Evolutionary conservation across 2,888 invertebrate genomes (phyloP).

Genomic region (Acleris cristana): DNA sequence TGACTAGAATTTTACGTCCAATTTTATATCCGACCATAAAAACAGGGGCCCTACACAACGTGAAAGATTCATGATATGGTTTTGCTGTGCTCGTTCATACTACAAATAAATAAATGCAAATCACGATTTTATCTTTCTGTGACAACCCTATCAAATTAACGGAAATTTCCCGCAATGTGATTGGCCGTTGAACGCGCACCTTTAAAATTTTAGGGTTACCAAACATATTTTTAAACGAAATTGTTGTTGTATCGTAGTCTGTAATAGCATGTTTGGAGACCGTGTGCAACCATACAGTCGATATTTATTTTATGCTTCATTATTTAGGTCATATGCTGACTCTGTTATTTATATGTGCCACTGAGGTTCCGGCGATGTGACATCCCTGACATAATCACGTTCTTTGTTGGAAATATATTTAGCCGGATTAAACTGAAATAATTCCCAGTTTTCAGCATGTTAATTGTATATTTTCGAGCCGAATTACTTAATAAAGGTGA

Average conservation of each 20-base stretch:
- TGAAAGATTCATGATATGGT: conserved; percentile 72
- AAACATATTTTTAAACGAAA: not conserved
- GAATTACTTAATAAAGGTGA: conserved; percentile 21
- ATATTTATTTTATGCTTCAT: conserved; percentile 61
- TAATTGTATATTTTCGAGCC: too few relatives aligned
- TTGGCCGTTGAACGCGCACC: not conserved
- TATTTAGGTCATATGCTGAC: conserved; percentile 60
- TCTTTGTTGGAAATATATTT: conserved; percentile 27
- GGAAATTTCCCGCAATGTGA: not conserved
- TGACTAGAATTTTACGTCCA: conserved; percentile 72
- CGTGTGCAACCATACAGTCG: conserved; percentile 37
- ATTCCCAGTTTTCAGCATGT: not conserved
- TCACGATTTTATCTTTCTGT: not conserved
- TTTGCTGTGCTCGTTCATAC: conserved; percentile 50
- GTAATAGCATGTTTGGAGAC: conserved; percentile 30
- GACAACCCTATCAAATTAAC: conserved; percentile 16
- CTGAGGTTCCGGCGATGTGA: conserved; percentile 37
- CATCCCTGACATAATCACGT: conserved; percentile 33
- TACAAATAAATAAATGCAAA: conserved; percentile 37
- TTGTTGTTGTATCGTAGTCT: conserved; percentile 14
- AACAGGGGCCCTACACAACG: conserved; percentile 58
- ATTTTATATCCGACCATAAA: conserved; percentile 74
- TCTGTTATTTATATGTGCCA: conserved; percentile 49
- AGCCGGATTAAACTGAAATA: not conserved
- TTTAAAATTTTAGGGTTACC: conserved; percentile 3